These are phyloP conservation scores for Acromyrmex charruanus DNA, from an alignment of 1,140 invertebrate genomes.

Conservation along the genomic window DNA sequence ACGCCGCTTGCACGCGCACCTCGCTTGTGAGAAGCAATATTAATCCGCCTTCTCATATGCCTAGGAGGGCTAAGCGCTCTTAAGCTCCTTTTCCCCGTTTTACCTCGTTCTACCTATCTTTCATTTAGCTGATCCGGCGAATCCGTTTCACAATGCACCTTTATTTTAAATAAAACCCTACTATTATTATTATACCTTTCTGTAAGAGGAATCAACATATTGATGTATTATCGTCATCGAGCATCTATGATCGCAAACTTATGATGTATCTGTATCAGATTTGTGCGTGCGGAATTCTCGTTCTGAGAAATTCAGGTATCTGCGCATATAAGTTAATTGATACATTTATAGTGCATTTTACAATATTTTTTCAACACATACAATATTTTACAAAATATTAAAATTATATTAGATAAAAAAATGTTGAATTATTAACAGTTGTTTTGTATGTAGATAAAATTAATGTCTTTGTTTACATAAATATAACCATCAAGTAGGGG, in stretches of 20 bases:
- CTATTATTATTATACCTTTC: neutral
- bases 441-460: neutral
- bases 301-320: neutral
- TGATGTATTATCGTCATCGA: neutral
- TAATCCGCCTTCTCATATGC: constrained; percentile 84
- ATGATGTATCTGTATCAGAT: neutral
- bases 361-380: neutral
- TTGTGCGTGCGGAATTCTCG: neutral
- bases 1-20: constrained; percentile 44
- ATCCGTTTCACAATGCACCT: constrained; percentile 20
- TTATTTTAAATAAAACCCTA: neutral
- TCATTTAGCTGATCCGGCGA: neutral
- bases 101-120: neutral
- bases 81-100: constrained; percentile 27
- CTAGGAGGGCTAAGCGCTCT: constrained; percentile 27
- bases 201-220: neutral
- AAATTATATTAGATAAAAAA: neutral
- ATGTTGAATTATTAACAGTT: neutral
- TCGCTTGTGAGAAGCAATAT: constrained; percentile 83
- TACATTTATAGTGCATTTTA: neutral
- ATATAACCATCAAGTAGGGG: neutral
- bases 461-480: neutral
- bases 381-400: neutral
- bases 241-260: neutral
- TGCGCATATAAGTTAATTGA: too few relatives aligned